A percentile compares a stretch with the other conserved stretches of the same genome.
These are phyloP conservation scores for Ichneumoninae sp. DNA, from an alignment of 2,888 invertebrate genomes.

Conservation along the genomic window DNA sequence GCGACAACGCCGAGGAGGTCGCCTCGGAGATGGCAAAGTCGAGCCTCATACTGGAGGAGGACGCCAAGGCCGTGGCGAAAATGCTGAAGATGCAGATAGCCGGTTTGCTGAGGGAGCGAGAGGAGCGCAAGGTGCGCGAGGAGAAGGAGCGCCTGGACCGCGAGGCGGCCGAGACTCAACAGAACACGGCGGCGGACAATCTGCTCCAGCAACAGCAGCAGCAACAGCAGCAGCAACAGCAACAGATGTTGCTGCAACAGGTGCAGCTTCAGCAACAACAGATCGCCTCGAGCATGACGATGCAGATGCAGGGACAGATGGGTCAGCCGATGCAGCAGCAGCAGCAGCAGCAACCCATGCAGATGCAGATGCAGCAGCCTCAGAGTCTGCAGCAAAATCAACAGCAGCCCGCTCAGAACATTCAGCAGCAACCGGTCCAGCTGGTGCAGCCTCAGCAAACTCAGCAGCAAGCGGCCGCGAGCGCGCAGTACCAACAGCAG, in stretches of 20 bases:
- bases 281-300: conserved; percentile 52
- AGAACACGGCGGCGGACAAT: conserved; percentile 73
- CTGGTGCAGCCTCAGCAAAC: conserved; percentile 77
- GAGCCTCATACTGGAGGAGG: conserved; percentile 97
- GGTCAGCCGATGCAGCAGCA: conserved; percentile 61
- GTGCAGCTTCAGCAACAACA: conserved; percentile 78
- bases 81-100: conserved; percentile 95
- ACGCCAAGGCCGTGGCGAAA: conserved; percentile 95
- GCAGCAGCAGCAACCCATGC: conserved; percentile 49
- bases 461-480: conserved; percentile 83
- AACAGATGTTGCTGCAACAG: conserved; percentile 78
- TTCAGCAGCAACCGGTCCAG: too few species aligned
- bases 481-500: conserved; percentile 84
- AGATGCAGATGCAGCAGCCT: conserved; percentile 57
- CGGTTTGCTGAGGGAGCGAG: conserved; percentile 88
- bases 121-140: conserved; percentile 85
- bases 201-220: conserved; percentile 79
- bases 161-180: conserved; percentile 76
- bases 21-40: conserved; percentile 98
- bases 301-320: conserved; percentile 72
- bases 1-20: conserved; percentile 97
- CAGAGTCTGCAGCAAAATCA: conserved; percentile 66
- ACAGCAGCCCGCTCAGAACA: conserved; percentile 84
- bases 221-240: conserved; percentile 71
- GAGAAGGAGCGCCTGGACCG: conserved; percentile 85